Base-by-base conservation (phyloP, 2,797 vertebrate genomes). In the Staurois parvus region DNA sequence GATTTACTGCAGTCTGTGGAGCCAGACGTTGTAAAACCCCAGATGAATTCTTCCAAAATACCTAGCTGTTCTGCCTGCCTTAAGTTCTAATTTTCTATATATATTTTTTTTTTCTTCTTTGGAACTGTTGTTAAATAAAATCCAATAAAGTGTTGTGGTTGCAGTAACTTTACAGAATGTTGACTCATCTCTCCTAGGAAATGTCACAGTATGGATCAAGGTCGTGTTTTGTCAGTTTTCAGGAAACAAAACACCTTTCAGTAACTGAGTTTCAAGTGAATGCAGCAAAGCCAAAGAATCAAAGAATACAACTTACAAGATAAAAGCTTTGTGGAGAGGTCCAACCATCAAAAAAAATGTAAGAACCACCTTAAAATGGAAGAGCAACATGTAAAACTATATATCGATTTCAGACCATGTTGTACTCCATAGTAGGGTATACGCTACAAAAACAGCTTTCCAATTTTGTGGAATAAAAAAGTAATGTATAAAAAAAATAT, bases 11-110 rank as follows among this genome's bases (percentile, higher is more conserved):
- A 96, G 88, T 92, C 94, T 0, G 88, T 96, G 48, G 91, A 97
- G 56, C 94, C 96, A 0, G 97, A 98, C 90, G 92, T 96, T 76
- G 92, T 99, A 91, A 97, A 97, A 8, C 98, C 97, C 1, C 96
- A 96, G 75, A 92, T 97, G 67, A 86, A 95, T 81, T 90, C 96
- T 0, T 84, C 91, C 88, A 95, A 92, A 87, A 92, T 90, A 42
- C 79, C 91, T 91, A 95, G 91, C 90, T 99, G 98, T 90, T 97
- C 96, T 21, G 89, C 95, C 88, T 99, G 98, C 90, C 95, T 96
- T 89, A 98, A 94, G 91, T 94, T 95, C 89, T 92, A 91, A 86
- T 79, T 88, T 64, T 64, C 59, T 8, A 12, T 59, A 21, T 59
- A 86, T 66, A 10, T 80, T 89, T 77, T 52, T 67, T 42, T 45